Conservation (phyloP, 2,797 vertebrate genomes). For the Moxostoma hubbsi region DNA sequence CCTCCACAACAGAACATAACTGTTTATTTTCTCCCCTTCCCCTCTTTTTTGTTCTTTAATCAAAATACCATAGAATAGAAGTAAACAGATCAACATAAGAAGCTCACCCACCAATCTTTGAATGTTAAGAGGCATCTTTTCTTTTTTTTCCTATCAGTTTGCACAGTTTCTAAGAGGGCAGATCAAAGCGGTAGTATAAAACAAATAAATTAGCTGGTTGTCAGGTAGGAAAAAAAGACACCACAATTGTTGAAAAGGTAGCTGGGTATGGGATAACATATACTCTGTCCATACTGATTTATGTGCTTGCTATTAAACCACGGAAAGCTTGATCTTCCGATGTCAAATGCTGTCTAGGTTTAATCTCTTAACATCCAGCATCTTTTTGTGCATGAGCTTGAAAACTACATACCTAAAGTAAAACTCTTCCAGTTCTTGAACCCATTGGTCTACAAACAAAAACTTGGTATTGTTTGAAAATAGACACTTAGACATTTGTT, state of each 20-base stretch:
- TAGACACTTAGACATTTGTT: too few relatives aligned
- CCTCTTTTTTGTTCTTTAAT: constrained; percentile 49
- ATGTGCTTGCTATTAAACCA: constrained; percentile 44
- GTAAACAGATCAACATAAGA: constrained; percentile 37
- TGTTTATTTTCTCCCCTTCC: constrained; percentile 29
- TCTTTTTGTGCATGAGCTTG: too few relatives aligned
- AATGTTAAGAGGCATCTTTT: constrained; percentile 54
- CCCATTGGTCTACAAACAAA: too few relatives aligned
- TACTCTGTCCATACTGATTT: constrained; percentile 43
- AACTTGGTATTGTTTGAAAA: too few relatives aligned
- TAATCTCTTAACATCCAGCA: not conserved
- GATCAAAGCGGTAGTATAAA: constrained; percentile 62
- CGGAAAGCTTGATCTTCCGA: constrained; percentile 6
- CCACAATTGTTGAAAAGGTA: constrained; percentile 30
- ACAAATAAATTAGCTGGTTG: constrained; percentile 61
- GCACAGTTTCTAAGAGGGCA: constrained; percentile 47
- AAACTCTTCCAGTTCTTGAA: too few relatives aligned
- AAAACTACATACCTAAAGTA: too few relatives aligned
- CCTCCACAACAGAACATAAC: constrained; percentile 2
- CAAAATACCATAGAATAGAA: constrained; percentile 47
- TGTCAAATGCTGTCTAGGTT: constrained; percentile 31
- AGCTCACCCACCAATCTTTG: constrained; percentile 51
- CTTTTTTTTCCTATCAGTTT: constrained; percentile 31
- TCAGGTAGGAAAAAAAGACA: constrained; percentile 32
- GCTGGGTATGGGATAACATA: constrained; percentile 23